Evolutionary conservation across 2,888 invertebrate genomes (phyloP), one percentile per base, ranked within the genome.

Genomic region (Nezara viridula): DNA sequence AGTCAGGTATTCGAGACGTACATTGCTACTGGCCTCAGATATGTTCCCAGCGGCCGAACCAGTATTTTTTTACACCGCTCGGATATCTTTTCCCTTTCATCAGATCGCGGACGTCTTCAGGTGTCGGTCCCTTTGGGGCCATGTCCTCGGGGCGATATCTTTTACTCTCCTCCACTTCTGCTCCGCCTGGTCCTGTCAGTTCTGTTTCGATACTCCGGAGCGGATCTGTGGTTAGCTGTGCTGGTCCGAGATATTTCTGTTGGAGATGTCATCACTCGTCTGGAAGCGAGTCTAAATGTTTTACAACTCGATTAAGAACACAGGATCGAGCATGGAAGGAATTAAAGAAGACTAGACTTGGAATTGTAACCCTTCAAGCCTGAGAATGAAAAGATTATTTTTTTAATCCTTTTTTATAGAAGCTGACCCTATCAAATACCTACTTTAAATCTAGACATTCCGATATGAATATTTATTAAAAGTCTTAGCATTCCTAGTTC

Each of bases 61-160:
- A 19, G 32, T 73, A 37, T 73, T 73, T 73, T n/a, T 66, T 73
- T 73, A 32, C 66, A 37, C 66, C 7, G 5, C 21, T 19, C 7
- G 32, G 66, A 73, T 73, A 73, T 19, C 66, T 73, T 73, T 73
- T 73, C 32, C 66, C 66, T 73, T 73, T 73, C 66, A 73, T 37
- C 66, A 73, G 66, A 73, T 73, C 66, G 66, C 66, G 16, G 66
- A 21, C 66, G 1, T 73, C 32, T 32, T 37, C 66, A 73, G 66
- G 66, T 73, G 32, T 73, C 66, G 66, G 66, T 37, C 66, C 66
- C 66, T 73, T 73, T 73, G 66, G 66, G 19, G 9, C 32, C 66
- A n/a, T 27, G 60, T 12, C 60, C 60, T 27, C 60, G 21, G 37
- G 66, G 66, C 66, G 66, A 73, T 73, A 73, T 73, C 66, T 73